Conservation (phyloP, 1,140 invertebrate genomes). For the Bombus pyrosoma region DNA sequence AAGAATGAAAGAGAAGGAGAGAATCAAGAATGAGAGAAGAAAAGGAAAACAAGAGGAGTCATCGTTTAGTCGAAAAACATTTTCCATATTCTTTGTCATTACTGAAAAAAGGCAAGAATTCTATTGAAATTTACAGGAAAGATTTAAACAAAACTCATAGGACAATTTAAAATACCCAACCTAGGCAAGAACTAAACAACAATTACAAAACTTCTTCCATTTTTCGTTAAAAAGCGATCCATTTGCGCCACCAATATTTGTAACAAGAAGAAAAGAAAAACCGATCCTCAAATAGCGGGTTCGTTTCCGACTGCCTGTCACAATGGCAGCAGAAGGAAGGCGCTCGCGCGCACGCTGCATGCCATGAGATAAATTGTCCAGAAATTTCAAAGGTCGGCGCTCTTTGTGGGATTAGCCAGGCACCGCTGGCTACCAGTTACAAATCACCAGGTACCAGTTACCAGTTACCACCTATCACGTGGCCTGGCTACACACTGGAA, state of each 20-base stretch:
- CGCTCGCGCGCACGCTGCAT: slow-evolving; percentile 44
- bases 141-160: neutral
- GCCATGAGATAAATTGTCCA: slow-evolving; percentile 74
- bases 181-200: no score
- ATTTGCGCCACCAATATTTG: neutral
- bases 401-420: slow-evolving; percentile 74
- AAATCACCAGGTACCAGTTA: slow-evolving; percentile 75
- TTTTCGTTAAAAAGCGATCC: neutral
- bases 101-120: neutral
- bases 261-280: neutral
- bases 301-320: slow-evolving; percentile 25
- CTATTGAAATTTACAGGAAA: neutral
- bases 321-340: slow-evolving; percentile 26
- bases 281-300: neutral
- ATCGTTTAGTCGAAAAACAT: no score
- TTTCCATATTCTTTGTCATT: no score
- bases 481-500: slow-evolving; percentile 27
- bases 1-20: neutral
- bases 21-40: neutral
- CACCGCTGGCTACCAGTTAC: slow-evolving; percentile 70
- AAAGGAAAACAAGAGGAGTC: no score
- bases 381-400: slow-evolving; percentile 73
- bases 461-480: slow-evolving; percentile 70
- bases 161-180: neutral
- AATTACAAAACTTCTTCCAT: neutral